Conservation (phyloP, 2,888 invertebrate species). For the Lycocerus yunnanus region DNA sequence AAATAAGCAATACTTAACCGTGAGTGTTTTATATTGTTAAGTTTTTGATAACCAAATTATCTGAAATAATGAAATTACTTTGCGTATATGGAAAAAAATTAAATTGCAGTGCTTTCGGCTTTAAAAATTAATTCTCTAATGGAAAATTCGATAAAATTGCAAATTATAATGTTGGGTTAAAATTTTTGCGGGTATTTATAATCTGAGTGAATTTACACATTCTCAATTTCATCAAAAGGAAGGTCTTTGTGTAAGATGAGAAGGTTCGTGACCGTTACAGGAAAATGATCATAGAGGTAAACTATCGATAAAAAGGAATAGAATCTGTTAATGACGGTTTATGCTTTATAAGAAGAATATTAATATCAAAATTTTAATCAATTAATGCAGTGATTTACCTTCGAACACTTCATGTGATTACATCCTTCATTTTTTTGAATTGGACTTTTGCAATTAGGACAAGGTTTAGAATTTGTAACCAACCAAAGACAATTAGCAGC, state of each 20-base stretch:
- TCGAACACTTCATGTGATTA: slow-evolving; percentile 75
- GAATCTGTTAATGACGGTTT: neutral
- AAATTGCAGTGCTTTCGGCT: neutral
- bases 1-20: neutral
- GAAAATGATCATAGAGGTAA: neutral
- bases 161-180: neutral
- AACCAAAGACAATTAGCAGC: slow-evolving; percentile 71
- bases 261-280: neutral
- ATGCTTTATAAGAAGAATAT: neutral
- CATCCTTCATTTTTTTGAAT: slow-evolving; percentile 76
- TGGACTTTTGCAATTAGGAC: slow-evolving; percentile 71
- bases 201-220: neutral
- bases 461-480: slow-evolving; percentile 71
- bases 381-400: slow-evolving; percentile 53
- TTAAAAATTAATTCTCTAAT: neutral
- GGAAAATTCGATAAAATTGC: neutral
- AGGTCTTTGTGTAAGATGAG: neutral
- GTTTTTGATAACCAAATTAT: neutral
- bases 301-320: neutral
- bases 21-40: neutral
- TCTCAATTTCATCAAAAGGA: neutral
- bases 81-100: neutral
- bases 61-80: neutral
- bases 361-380: too few relatives aligned
- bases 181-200: neutral